Evolutionary conservation across 2,888 invertebrate species (phyloP), one percentile per base, ranked within the genome.

Genomic region (Leptopilina drosophilae): DNA sequence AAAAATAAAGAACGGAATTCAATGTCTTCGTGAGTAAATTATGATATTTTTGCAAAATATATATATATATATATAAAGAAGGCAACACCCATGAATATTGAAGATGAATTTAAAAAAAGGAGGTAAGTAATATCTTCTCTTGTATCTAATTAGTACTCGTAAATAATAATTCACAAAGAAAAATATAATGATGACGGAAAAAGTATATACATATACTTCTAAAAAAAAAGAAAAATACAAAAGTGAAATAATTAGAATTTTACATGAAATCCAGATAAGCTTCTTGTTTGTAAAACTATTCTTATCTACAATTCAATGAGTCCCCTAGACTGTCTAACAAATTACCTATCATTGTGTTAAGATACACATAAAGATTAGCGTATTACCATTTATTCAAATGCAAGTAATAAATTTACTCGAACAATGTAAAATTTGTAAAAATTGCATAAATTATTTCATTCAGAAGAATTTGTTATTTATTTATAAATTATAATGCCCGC

Each of bases 231-330:
- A 33, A 33, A 33, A 33, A 33, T 33, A 33, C 33, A 33, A 33
- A 56, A 5, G n/a, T n/a, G n/a, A 73, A 73, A 73, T 73, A 73
- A 56, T 56, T 73, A 9, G 83, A 82, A 85, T 56, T n/a, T 33
- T 56, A 53, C 12, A 56, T 86, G 85, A 84, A 33, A 82, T 88
- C 87, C 87, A 87, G 84, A 85, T 87, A 83, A 62, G 85, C 83
- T 84, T 85, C 85, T 84, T 88, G 87, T 88, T 88, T 88, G 88
- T 88, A 88, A 88, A 89, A 85, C 84, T 83, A 86, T 84, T 85
- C 86, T 87, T 86, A 87, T 86, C 85, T 86, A 85, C 85, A 85
- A 85, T 77, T 73, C 56, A 73, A 73, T 73, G 40, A 73, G 56
- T 56, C 56, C 33, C 42, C 42, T 5, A 5, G 9, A 40, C n/a